Evolutionary conservation across 2,888 invertebrate genomes (phyloP), one percentile per base, ranked within the genome.

Genomic region (Copidosoma aretas): DNA sequence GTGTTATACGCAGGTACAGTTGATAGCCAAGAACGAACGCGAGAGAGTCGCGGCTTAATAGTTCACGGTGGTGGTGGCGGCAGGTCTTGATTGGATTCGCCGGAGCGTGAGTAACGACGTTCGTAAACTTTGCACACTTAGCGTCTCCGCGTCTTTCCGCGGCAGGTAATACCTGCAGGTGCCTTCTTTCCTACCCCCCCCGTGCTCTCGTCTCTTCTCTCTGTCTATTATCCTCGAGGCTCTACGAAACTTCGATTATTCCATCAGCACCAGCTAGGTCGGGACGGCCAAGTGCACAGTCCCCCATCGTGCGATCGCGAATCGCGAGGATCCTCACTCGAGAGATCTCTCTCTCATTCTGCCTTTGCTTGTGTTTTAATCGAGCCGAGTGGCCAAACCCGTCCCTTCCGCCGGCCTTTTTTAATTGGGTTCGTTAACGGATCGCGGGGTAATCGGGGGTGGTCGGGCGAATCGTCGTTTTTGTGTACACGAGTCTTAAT

Each of bases 41-140:
- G 53, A 53, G 17, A 3, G 53, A 73, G 52, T 73, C 73, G 71
- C 70, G 65, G 73, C n/a, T 73, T 78, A 78, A 79, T 79, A 78
- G 79, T 79, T 79, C 74, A 75, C 72, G 56, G 62, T 24, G 46
- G 71, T 8, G 32, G 32, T 32, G 32, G 32, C 8, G 32, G 32
- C 8, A 8, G 32, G 32, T 8, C 71, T 73, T 79, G 79, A 82
- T 82, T 80, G 80, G 77, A 78, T 80, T 79, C 80, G 76, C 71
- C 76, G 76, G 75, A 76, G 77, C 79, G 75, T 76, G 76, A 74
- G 77, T 79, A 80, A 81, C 77, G 75, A 75, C 77, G 76, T 81
- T 75, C 77, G 80, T 77, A 81, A 81, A 81, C 79, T 81, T 81
- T 81, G 79, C 68, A 62, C 71, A 72, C 64, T 67, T 68, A 71